Conservation (phyloP, 2,797 vertebrate species). For the Rhadinocentrus ornatus region DNA sequence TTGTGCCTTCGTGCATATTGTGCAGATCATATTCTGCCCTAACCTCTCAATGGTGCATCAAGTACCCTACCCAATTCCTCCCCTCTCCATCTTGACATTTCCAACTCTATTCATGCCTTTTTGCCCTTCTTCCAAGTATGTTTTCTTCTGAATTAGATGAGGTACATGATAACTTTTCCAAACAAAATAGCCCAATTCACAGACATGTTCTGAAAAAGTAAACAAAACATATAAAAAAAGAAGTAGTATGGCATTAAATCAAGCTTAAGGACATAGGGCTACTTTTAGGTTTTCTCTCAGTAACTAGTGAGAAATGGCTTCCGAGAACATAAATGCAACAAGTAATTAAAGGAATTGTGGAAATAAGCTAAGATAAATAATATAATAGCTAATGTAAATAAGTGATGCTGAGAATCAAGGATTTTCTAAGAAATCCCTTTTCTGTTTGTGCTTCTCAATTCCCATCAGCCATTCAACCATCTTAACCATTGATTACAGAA, state of each 20-base stretch:
- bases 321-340: background rate
- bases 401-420: no score
- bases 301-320: background rate
- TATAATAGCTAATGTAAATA: no score
- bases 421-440: no score
- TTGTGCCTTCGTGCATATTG: background rate
- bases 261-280: conserved; percentile 33
- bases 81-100: background rate
- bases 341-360: no score
- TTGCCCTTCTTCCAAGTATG: background rate
- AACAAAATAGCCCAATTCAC: conserved; percentile 25
- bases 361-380: conserved; percentile 2
- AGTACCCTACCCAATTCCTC: background rate
- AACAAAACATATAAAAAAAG: conserved; percentile 7
- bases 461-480: no score
- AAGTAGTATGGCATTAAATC: conserved; percentile 29
- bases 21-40: background rate
- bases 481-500: no score
- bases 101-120: background rate
- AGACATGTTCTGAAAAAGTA: background rate
- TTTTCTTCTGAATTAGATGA: conserved; percentile 14
- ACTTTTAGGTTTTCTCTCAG: conserved; percentile 1
- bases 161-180: conserved; percentile 38
- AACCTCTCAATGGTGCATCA: background rate
- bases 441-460: no score